A percentile compares a stretch with the other conserved stretches of the same genome.
phyloP scores from a whole-genome alignment of 2,888 invertebrate genomes.

The Apodemia mormo region DNA sequence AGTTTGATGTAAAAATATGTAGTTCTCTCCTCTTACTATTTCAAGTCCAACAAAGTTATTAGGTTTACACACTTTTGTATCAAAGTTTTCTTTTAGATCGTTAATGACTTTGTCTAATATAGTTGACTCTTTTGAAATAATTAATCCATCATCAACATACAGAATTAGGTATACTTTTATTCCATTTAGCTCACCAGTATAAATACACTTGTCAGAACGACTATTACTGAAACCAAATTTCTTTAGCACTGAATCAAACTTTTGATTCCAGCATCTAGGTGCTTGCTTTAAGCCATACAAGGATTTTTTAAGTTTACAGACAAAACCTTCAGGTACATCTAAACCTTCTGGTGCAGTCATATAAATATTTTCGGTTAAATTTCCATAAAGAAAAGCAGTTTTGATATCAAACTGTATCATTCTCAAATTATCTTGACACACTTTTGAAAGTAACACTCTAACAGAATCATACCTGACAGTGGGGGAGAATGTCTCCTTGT shows the following conservation, averaged over 20 bases:
- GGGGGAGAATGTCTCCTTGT: slow-evolving; percentile 37
- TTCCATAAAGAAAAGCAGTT: slow-evolving; percentile 40
- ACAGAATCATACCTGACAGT: slow-evolving; percentile 39
- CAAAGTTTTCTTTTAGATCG: slow-evolving; percentile 18
- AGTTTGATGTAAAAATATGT: slow-evolving; percentile 29
- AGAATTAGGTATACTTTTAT: slow-evolving; percentile 20
- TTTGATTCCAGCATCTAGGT: slow-evolving; percentile 24
- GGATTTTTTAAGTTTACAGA: slow-evolving; percentile 24
- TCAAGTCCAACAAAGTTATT: slow-evolving; percentile 28
- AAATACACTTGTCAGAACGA: slow-evolving; percentile 24
- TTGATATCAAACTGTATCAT: slow-evolving; percentile 39
- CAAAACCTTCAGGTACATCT: neutral
- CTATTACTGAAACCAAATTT: slow-evolving; percentile 26
- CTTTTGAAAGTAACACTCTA: slow-evolving; percentile 33
- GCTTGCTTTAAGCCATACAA: slow-evolving; percentile 21
- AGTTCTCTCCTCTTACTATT: slow-evolving; percentile 23
- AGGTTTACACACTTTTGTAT: slow-evolving; percentile 16
- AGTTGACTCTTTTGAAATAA: slow-evolving; percentile 14
- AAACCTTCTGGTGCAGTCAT: slow-evolving; percentile 39
- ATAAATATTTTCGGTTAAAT: slow-evolving; percentile 34
- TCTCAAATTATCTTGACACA: slow-evolving; percentile 31
- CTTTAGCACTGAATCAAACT: slow-evolving; percentile 19
- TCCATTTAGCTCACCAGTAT: slow-evolving; percentile 21
- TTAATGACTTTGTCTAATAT: neutral
- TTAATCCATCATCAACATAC: slow-evolving; percentile 28